phyloP scores from a whole-genome alignment of 1,140 invertebrate genomes.

The Trichonephila inaurata region DNA sequence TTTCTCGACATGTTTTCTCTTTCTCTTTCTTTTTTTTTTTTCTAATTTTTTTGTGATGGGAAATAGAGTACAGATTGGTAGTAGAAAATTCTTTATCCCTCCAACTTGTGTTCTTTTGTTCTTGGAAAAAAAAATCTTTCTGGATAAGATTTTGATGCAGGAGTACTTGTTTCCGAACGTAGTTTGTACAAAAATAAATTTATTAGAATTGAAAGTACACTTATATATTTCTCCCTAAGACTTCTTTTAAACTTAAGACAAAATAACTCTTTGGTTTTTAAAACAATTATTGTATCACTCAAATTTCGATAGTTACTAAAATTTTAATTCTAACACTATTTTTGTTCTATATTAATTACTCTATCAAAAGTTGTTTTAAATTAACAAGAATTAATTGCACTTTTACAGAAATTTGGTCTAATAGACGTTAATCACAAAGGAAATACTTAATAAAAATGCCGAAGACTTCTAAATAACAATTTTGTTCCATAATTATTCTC shows the following conservation, averaged over 20 bases:
- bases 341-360: too few relatives aligned
- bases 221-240: not conserved
- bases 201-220: not conserved
- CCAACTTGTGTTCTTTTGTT: not conserved
- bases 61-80: not conserved
- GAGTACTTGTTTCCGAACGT: not conserved
- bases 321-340: too few relatives aligned
- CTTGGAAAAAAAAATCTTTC: too few relatives aligned
- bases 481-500: too few relatives aligned
- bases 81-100: not conserved
- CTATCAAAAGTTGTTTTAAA: too few relatives aligned
- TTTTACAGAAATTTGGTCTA: too few relatives aligned
- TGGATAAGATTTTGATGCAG: not conserved
- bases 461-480: too few relatives aligned
- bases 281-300: too few relatives aligned
- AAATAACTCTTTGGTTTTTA: not conserved
- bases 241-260: not conserved
- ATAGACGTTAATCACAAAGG: too few relatives aligned
- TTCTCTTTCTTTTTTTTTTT: not conserved
- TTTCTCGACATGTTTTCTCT: not conserved
- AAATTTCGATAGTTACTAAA: too few relatives aligned
- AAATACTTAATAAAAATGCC: too few relatives aligned
- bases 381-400: too few relatives aligned
- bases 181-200: not conserved
- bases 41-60: not conserved